phyloP scores from a whole-genome alignment of 2,888 invertebrate genomes.

The Selenia dentaria region DNA sequence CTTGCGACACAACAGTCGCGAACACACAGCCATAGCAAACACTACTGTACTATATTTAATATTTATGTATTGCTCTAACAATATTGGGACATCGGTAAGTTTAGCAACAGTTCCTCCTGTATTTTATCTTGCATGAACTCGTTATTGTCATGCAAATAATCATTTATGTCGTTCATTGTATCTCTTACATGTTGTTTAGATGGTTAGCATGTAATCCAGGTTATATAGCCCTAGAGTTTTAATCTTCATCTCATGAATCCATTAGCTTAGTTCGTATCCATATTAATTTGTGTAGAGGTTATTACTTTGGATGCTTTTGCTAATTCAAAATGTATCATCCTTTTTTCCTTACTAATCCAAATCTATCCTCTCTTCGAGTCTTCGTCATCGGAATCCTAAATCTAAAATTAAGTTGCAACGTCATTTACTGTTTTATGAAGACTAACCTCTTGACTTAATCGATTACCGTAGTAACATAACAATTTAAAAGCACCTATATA shows the following conservation, averaged over 20 bases:
- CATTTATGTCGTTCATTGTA: slow-evolving; percentile 34
- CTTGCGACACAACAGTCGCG: slow-evolving; percentile 36
- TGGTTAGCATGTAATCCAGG: slow-evolving; percentile 54
- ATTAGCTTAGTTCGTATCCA: slow-evolving; percentile 49
- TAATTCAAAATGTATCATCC: slow-evolving; percentile 42
- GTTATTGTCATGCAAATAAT: slow-evolving; percentile 51
- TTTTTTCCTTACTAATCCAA: slow-evolving; percentile 37
- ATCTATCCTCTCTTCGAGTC: slow-evolving; percentile 40
- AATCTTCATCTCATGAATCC: slow-evolving; percentile 49
- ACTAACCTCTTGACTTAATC: no score
- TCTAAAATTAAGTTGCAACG: no score
- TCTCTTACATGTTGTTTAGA: slow-evolving; percentile 32
- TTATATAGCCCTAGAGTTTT: slow-evolving; percentile 48
- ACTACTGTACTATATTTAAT: slow-evolving; percentile 15
- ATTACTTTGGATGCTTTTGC: slow-evolving; percentile 53
- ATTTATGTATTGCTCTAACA: slow-evolving; percentile 26
- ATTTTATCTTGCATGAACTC: slow-evolving; percentile 55
- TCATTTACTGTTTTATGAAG: no score
- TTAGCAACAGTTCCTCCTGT: slow-evolving; percentile 32
- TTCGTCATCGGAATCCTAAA: slow-evolving; percentile 54
- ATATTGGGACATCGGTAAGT: slow-evolving; percentile 52
- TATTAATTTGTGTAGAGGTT: slow-evolving; percentile 45
- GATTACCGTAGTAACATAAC: no score
- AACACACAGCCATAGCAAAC: slow-evolving; percentile 28
- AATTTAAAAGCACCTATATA: no score